These are phyloP conservation scores for Lumbricus terrestris DNA, from an alignment of 2,888 invertebrate species.

Conservation along the genomic window DNA sequence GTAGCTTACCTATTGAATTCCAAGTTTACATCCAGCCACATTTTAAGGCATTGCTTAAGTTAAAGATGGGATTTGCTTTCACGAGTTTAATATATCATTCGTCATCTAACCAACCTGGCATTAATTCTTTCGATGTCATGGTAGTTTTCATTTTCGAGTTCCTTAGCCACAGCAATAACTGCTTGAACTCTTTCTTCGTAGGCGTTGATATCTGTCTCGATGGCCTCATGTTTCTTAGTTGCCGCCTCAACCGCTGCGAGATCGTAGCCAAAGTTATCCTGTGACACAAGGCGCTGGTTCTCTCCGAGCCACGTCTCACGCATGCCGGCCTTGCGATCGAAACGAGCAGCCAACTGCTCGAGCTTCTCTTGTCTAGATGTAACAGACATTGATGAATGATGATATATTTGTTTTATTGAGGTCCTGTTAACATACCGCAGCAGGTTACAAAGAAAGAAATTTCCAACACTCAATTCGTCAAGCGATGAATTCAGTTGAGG, in stretches of 20 bases:
- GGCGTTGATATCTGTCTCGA: slow-evolving; percentile 98
- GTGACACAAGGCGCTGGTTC: slow-evolving; percentile 93
- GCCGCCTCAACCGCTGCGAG: slow-evolving; percentile 97
- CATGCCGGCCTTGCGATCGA: slow-evolving; percentile 98
- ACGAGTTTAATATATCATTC: neutral
- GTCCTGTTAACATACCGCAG: too few relatives aligned
- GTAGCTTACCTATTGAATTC: too few relatives aligned
- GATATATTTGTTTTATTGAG: too few relatives aligned
- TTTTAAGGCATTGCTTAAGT: too few relatives aligned
- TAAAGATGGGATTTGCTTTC: neutral
- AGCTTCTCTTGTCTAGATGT: slow-evolving; percentile 83
- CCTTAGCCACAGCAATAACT: slow-evolving; percentile 94
- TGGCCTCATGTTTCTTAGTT: slow-evolving; percentile 99
- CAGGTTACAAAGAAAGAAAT: too few relatives aligned
- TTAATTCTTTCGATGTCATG: slow-evolving; percentile 90
- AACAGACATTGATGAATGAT: too few relatives aligned
- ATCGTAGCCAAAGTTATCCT: slow-evolving; percentile 97
- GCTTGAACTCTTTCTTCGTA: slow-evolving; percentile 99
- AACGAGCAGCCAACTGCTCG: slow-evolving; percentile 91
- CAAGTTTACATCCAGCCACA: too few relatives aligned
- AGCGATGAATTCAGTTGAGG: neutral
- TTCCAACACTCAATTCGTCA: neutral
- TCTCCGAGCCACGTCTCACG: slow-evolving; percentile 98
- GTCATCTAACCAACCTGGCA: slow-evolving; percentile 60
- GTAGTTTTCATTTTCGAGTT: slow-evolving; percentile 92